A percentile compares a stretch with the other conserved stretches of the same genome.
Conservation (phyloP, 2,113 vertebrate genomes). For the Indicator maculatus region DNA sequence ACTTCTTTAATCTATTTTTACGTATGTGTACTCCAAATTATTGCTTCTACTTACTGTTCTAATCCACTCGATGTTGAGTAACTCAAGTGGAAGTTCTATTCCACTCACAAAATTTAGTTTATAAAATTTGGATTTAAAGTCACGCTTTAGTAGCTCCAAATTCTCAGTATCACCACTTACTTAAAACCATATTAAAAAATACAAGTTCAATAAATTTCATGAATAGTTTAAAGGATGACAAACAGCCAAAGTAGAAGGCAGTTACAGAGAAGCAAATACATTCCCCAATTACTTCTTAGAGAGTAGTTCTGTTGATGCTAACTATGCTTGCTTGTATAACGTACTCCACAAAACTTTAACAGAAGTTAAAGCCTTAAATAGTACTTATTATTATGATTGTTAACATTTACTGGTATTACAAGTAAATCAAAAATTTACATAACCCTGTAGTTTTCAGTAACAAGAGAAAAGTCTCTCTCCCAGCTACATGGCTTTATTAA, state of each 20-base stretch:
- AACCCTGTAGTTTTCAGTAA: background rate
- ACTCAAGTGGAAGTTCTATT: background rate
- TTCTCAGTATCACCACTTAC: background rate
- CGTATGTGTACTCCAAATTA: background rate
- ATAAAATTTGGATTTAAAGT: background rate
- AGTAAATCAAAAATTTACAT: background rate
- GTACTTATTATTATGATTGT: background rate
- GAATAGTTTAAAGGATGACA: background rate
- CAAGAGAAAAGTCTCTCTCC: background rate
- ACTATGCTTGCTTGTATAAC: background rate
- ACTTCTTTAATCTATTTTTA: background rate
- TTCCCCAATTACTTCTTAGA: background rate
- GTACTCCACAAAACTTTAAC: background rate
- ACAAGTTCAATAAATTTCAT: background rate
- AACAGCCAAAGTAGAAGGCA: background rate
- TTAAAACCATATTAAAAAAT: background rate
- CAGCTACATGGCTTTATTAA: background rate
- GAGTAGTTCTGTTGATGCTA: background rate
- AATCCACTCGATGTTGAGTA: background rate
- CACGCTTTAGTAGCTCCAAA: background rate
- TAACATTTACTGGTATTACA: background rate
- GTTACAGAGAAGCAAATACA: background rate
- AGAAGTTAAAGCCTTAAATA: background rate
- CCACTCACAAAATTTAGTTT: background rate
- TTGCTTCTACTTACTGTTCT: background rate